Conservation (phyloP, 2,888 invertebrate species). For the Geophilus truncorum region DNA sequence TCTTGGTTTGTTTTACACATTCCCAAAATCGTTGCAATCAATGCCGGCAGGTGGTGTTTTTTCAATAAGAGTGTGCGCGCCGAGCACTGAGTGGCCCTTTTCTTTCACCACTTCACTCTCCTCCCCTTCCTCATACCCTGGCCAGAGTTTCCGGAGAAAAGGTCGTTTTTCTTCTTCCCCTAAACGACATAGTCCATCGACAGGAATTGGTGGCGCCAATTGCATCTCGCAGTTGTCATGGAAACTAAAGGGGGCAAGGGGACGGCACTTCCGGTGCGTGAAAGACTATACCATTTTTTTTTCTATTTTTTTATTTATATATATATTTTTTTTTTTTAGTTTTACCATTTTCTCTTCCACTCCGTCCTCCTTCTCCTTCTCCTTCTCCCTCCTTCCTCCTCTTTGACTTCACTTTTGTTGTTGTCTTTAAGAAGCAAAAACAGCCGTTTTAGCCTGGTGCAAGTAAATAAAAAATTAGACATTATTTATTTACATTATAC, state of each 20-base stretch:
- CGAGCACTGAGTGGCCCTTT: constrained; percentile 21
- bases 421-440: not conserved
- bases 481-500: no score
- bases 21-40: constrained; percentile 21
- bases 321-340: not conserved
- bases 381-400: not conserved
- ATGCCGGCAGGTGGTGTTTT: constrained; percentile 27
- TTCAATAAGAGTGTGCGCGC: constrained; percentile 14
- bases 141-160: constrained; percentile 18
- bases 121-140: constrained; percentile 25
- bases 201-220: constrained; percentile 27
- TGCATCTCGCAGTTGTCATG: constrained; percentile 12
- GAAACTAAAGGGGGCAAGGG: not conserved
- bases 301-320: not conserved
- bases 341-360: not conserved
- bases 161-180: constrained; percentile 23
- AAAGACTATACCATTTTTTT: not conserved
- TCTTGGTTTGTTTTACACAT: constrained; percentile 18
- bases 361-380: not conserved
- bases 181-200: constrained; percentile 27
- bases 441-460: no score
- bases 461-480: no score
- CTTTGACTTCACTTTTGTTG: not conserved
- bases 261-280: constrained; percentile 15
- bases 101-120: constrained; percentile 20